Base-by-base conservation (phyloP, 2,797 vertebrate genomes). In the Mus minutoides region DNA sequence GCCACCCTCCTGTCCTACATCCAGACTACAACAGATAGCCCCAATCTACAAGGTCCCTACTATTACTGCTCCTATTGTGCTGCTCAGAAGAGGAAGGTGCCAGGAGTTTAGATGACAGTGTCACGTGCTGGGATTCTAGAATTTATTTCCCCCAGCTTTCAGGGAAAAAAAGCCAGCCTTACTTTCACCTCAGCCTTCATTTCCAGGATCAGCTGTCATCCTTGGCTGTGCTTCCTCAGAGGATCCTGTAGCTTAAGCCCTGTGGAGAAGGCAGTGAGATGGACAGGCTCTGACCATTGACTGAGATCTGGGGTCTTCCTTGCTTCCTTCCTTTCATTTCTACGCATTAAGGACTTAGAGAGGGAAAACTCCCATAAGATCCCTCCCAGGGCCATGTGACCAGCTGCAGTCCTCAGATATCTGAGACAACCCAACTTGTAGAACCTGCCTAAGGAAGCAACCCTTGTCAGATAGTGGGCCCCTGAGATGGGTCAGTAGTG, bases 121-220 rank as follows among this genome's bases (percentile, higher is more conserved):
- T 34, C 49, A 76, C 64, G 8, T 85, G 86, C 67, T 52, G 71
- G 26, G 49, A 43, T 92, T 93, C 77, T 82, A 67, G 67, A 89
- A 77, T 92, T 84, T 46, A 29, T 49, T 58, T 78, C 71, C n/a
- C 80, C 46, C 54, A 22, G 46, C 80, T 79, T 43, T 82, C 43
- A 76, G 75, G 26, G 12, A 79, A 69, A 78, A 94, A 94, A 92
- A 94, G n/a, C 85, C 56, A 77, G 29, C 34, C 49, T 86, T 64
- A 52, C 43, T 94, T 71, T 91, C 29, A n/a, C 49, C n/a, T 52
- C 58, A 76, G 24, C n/a, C 54, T 52, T 94, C 54, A 14, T 85
- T 93, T 83, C 17, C 19, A 54, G 76, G 40, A 60, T 95, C 54
- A 88, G 46, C 56, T 92, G 2, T 80, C 29, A 19, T 29, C 60